Base-by-base conservation (phyloP, 1,140 invertebrate genomes). In the Trichonephila clavipes region DNA sequence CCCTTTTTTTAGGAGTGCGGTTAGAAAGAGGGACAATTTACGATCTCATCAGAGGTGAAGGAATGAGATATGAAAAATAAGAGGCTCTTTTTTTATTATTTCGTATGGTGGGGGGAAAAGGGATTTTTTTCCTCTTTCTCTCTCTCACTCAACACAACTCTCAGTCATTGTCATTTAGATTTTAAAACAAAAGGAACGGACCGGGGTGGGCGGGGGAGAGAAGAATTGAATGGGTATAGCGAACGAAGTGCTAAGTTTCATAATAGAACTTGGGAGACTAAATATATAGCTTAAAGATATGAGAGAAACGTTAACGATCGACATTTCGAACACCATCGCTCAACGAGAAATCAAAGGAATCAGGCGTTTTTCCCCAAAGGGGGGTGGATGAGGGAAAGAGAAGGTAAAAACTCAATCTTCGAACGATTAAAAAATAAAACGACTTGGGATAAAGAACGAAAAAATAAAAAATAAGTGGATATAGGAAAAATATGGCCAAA, bases 61-160 rank as follows among this genome's bases (percentile, higher is more conserved):
- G 88, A 69, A 69, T 69, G 88, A 89, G 88, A 89, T 89, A 89
- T 89, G 88, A 89, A 89, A 89, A 89, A 89, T 89, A 89, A 89
- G 62, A 89, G 64, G 88, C 18, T n/a, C 69, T 89, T 58, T 85
- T 85, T 77, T 77, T 77, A 18, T 77, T 34, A 77, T 77, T 77
- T 34, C 28, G n/a, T 34, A 21, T 58, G 14, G 88, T 24, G n/a
- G n/a, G n/a, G n/a, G 66, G 88, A 18, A 40, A 40, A 89, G 18
- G 51, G 18, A 85, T 28, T 85, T 89, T 89, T 69, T 72, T 40
- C 34, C 4, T 2, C 24, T 72, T 66, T 89, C 88, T 28, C 44
- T 77, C 66, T 72, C 64, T 77, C 88, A 28, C 44, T 77, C 66
- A 7, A 87, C 59, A 66, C 64, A 66, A 51, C 24, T 28, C 24